phyloP scores from a whole-genome alignment of 2,113 vertebrate species.

The Rousettus leschenaultii region DNA sequence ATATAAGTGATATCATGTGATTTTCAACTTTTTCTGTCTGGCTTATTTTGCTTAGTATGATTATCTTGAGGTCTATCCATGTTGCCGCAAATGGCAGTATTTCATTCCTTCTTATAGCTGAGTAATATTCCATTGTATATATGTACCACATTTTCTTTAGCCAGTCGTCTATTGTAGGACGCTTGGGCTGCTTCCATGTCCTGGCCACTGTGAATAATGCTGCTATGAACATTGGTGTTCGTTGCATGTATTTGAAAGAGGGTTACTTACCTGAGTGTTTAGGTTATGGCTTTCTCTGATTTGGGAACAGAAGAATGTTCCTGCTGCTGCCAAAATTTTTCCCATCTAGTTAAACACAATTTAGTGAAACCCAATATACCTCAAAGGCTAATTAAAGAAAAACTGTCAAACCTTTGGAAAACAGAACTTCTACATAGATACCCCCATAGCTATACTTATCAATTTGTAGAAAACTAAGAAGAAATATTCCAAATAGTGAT shows the following conservation, averaged over 20 bases:
- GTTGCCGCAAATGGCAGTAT: no score
- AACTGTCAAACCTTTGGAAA: conserved; percentile 25
- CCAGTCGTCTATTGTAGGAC: no score
- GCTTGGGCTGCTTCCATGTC: no score
- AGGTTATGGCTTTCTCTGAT: neutral
- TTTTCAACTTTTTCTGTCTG: no score
- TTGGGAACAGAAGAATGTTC: neutral
- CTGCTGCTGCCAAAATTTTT: conserved; percentile 9
- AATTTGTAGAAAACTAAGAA: conserved; percentile 18
- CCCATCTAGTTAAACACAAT: conserved; percentile 36
- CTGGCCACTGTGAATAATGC: no score
- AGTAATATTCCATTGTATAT: no score
- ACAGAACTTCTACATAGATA: conserved; percentile 28
- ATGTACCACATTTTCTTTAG: no score
- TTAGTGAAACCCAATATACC: neutral
- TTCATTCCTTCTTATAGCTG: no score
- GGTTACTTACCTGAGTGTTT: neutral
- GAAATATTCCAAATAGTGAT: conserved; percentile 31
- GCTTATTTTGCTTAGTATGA: no score
- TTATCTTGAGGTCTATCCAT: no score
- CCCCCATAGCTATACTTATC: conserved; percentile 20
- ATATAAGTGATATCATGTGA: no score
- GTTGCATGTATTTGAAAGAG: neutral
- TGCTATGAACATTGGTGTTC: neutral
- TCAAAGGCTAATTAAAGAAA: conserved; percentile 41